Base-by-base conservation (phyloP, 1,140 invertebrate species). In the Druon quercuslanigerum region DNA sequence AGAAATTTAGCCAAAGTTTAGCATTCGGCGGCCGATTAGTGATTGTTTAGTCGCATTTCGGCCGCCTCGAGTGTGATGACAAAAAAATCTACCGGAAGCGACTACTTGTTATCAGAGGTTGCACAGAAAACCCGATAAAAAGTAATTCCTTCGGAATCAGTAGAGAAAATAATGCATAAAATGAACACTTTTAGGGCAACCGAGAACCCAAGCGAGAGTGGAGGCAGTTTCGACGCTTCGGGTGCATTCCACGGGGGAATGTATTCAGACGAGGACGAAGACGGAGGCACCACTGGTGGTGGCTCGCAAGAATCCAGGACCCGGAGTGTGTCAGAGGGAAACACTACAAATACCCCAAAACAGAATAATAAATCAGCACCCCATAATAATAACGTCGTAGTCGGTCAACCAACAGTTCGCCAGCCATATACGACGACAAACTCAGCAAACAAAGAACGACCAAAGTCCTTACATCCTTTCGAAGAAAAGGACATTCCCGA, bases 181-280 rank as follows among this genome's bases (percentile, higher is more conserved):
- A 54, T 73, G 40, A 46, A 73, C 17, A 46, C 81, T 75, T 81
- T 16, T 8, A 90, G 89, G 94, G 95, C 95, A 7, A 95, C 93
- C 60, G 95, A 96, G 83, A 95, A 95, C 88, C 92, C 94, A 50
- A 93, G 93, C 40, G 96, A 97, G 88, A 94, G 94, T 76, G 95
- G 96, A 50, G 96, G 96, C 16, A 96, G 95, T 75, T 98, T 98
- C 90, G 97, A 98, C 90, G 93, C 96, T 3, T 94, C 93, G 71
- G 97, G 97, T 5, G 96, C 96, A 13, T 98, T 97, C 90, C 95
- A 95, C 82, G 94, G 94, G 50, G 81, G 83, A 14, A 90, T 91
- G 76, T 90, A 92, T 82, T 93, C 93, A 1, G 93, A 94, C 73
- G 94, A 94, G 50, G 94, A 94, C n/a, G 90, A 92, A 2, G 91